Evolutionary conservation across 2,113 vertebrate genomes (phyloP).

Genomic region (Tetraodon nigroviridis): DNA sequence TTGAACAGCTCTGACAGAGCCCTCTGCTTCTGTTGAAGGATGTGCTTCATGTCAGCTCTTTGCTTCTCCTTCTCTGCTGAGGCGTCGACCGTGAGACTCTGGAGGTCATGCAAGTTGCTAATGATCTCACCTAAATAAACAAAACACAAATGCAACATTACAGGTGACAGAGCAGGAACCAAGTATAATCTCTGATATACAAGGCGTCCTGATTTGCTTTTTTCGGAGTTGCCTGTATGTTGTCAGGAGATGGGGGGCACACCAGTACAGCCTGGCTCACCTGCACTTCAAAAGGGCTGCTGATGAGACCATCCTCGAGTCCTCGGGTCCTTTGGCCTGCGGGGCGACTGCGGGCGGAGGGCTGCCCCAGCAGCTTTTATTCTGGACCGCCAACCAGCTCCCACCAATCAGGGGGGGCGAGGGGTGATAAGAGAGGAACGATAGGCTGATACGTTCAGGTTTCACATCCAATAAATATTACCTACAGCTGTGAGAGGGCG

Average conservation of each 20-base stretch:
- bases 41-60: slow-evolving; percentile 87
- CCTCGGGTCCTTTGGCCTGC: not conserved
- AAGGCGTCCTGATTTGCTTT: not conserved
- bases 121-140: slow-evolving; percentile 79
- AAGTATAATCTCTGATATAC: not conserved
- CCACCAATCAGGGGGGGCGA: slow-evolving; percentile 6
- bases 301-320: slow-evolving; percentile 51
- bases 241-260: no score
- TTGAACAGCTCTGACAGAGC: slow-evolving; percentile 93
- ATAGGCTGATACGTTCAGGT: slow-evolving; percentile 22
- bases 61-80: slow-evolving; percentile 87
- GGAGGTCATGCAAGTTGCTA: slow-evolving; percentile 80
- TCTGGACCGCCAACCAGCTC: not conserved
- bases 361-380: slow-evolving; percentile 4
- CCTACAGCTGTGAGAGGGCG: no score
- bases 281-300: no score
- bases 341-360: slow-evolving; percentile 20
- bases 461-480: no score
- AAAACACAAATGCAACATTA: not conserved
- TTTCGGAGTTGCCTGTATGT: no score
- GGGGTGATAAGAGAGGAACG: not conserved
- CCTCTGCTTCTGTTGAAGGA: slow-evolving; percentile 92
- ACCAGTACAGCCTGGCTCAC: no score
- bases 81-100: slow-evolving; percentile 78
- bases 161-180: not conserved